These are phyloP conservation scores for Dorcus parallelipipedus DNA, from an alignment of 2,888 invertebrate genomes.

Conservation along the genomic window DNA sequence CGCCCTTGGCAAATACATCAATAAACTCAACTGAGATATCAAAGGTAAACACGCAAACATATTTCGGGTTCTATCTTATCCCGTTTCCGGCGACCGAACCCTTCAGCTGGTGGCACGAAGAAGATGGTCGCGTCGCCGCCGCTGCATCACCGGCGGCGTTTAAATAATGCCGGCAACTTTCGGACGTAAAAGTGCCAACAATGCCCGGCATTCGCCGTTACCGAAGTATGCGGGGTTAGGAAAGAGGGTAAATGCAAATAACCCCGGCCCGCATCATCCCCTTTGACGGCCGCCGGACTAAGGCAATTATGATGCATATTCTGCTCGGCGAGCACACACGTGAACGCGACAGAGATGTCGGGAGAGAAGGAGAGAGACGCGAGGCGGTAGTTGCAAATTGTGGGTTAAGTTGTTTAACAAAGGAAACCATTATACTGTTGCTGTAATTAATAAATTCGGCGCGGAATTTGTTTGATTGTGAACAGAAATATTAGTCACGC, in stretches of 20 bases:
- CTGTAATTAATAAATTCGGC: constrained; percentile 32
- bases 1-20: too few species aligned
- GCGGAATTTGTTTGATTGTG: constrained; percentile 28
- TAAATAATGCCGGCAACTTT: not conserved
- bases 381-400: constrained; percentile 23
- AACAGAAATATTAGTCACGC: constrained; percentile 3
- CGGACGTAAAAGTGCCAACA: constrained; percentile 2
- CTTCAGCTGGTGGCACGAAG: too few species aligned
- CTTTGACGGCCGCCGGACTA: not conserved
- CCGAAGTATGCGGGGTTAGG: not conserved
- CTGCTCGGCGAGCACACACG: not conserved
- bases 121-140: too few species aligned
- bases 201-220: constrained; percentile 1
- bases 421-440: constrained; percentile 31
- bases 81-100: too few species aligned
- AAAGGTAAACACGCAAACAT: too few species aligned
- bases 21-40: too few species aligned
- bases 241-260: constrained; percentile 2
- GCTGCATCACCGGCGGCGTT: too few species aligned
- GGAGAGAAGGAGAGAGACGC: constrained; percentile 5
- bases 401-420: constrained; percentile 26
- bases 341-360: not conserved
- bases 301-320: constrained; percentile 1
- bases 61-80: too few species aligned
- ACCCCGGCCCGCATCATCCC: constrained; percentile 2